Evolutionary conservation across 2,797 vertebrate genomes (phyloP), one percentile per base, ranked within the genome.

Genomic region (Mormyrus proboscirostris): DNA sequence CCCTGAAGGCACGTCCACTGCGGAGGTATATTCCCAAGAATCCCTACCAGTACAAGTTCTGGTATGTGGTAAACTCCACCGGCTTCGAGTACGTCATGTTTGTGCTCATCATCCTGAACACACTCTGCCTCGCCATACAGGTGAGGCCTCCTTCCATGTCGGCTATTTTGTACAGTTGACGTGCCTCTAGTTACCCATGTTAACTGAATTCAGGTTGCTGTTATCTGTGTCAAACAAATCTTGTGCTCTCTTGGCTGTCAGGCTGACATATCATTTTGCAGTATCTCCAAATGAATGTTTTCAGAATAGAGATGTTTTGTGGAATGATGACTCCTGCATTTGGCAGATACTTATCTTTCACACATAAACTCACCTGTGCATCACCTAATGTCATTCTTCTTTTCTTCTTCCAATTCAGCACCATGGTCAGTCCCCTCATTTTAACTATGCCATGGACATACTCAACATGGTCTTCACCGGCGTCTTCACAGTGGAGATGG

Each of bases 81-180:
- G 98, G 97, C 85, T 99, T 99, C 93, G 99, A 99, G 95, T 99
- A 99, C 96, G 98, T 99, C 97, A 99, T 99, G 99, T 99, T 99
- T 94, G 97, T 99, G 91, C 98, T 99, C 95, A 99, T 99, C 95
- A 98, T 99, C 97, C 97, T 99, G 94, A 99, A 99, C 97, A 99
- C 98, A 0, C 96, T 99, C 93, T 99, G 98, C 94, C 96, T 99
- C 95, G 99, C 98, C 88, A 98, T 99, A 92, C 99, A 99, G 98
- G 99, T 99, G 95, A 92, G 96, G 90, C 92, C 92, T 90, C 38
- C 29, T 25, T 47, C 55, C 38, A 38, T 59, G 8, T 3, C 5
- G 5, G 2, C 49, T 14, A 7, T 55, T 12, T 53, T 53, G 14
- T 73, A 16, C 10, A 38, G 14, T 22, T 33, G 4, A 22, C 47